Conservation (phyloP, 2,797 vertebrate species). For the Hapalemur alaotrensis region DNA sequence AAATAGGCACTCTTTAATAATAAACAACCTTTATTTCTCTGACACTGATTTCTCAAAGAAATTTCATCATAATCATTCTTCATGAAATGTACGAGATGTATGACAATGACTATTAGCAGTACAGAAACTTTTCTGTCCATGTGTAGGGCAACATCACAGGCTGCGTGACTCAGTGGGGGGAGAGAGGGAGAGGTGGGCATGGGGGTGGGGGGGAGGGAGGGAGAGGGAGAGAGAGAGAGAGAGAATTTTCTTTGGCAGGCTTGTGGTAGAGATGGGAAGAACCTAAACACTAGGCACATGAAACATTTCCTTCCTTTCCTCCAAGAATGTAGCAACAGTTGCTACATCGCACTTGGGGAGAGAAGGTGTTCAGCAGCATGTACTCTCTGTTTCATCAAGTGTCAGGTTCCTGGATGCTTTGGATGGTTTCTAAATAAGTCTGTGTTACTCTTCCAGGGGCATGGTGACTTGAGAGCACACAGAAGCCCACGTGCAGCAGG, state of each 20-base stretch:
- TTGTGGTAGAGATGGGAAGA: not conserved
- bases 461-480: constrained; percentile 32
- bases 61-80: not conserved
- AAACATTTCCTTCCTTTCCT: constrained; percentile 32
- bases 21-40: not conserved
- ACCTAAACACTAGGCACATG: not conserved
- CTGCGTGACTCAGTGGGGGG: not conserved
- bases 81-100: not conserved
- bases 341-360: not conserved
- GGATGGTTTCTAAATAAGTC: constrained; percentile 58
- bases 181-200: no score
- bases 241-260: not conserved
- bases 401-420: constrained; percentile 43
- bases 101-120: not conserved
- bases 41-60: not conserved
- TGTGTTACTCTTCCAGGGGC: constrained; percentile 62
- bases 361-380: constrained; percentile 18
- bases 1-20: not conserved
- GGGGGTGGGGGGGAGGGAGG: no score
- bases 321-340: constrained; percentile 1
- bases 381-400: constrained; percentile 34
- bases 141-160: not conserved
- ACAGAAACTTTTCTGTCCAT: not conserved
- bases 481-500: constrained; percentile 60
- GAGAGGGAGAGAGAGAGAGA: no score